Base-by-base conservation (phyloP, 2,888 invertebrate genomes). In the Crioceris asparagi region DNA sequence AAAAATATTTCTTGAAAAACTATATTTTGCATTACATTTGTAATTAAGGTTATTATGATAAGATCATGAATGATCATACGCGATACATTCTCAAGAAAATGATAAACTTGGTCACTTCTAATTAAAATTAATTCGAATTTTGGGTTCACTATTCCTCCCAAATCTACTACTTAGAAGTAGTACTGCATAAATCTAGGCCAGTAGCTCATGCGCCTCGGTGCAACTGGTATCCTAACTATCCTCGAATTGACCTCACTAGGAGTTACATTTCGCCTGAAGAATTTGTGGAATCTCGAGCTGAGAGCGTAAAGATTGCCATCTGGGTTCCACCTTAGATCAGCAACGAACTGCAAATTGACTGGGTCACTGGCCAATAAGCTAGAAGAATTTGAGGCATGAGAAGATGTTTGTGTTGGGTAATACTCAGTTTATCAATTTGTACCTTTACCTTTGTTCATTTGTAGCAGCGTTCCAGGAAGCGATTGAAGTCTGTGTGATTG, bases 401-500 rank as follows among this genome's bases (percentile, higher is more conserved):
- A 21, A 21, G 10, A 7, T 21, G 21, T 21, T 7, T 7, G 10
- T 7, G 10, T 21, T 21, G 7, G 21, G 21, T 7, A 21, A 21
- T 21, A 10, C 21, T 23, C n/a, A 31, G 18, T 8, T 31, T 31
- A n/a, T 25, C n/a, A 14, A 15, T 15, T 29, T 14, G 3, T 29
- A 25, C 7, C 43, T 58, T 60, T 59, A 83, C 83, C 71, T 75
- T 59, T 86, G 86, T 25, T 73, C 64, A 49, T 82, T 81, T 3
- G 73, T 77, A 27, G 72, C 62, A 0, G 86, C 84, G 52, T 83
- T 81, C 83, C 83, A 87, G 1, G 79, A 71, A 3, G 85, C 85
- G 10, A 87, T 65, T 0, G 86, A 85, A 0, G 85, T 85, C 64
- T 88, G 86, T 0, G 77, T 73, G 32, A 86, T 64, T 0, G 87